Base-by-base conservation (phyloP, 35 echinoderm and acorn worm species). In the Diadema setosum region DNA sequence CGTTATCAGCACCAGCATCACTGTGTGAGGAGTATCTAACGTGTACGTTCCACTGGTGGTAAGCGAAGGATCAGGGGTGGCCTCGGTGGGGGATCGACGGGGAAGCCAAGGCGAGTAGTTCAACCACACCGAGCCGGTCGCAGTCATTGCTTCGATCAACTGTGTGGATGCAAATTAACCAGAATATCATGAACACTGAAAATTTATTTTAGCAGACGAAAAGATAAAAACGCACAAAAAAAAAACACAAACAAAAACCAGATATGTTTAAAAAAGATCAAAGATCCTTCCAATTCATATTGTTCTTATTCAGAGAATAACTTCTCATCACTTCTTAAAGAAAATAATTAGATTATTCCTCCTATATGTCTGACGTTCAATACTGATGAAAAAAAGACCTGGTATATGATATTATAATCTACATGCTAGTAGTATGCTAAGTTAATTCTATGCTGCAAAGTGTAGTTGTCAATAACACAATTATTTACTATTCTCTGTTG, bases 101-200 rank as follows among this genome's bases (percentile, higher is more conserved):
- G 86, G 86, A 80, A 88, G 75, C 59, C 29, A 91, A 1, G 82
- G 89, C 5, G 18, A 21, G 41, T 91, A 91, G 65, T 91, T 86
- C 6, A 91, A 67, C 89, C 89, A 91, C 3, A 88, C 86, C 45
- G 70, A 64, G 1, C 32, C 14, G 17, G 39, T 35, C 3, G 33
- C 74, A n/a, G n/a, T n/a, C 23, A 81, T 31, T 25, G 52, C 8
- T 58, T 88, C 86, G 23, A 88, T 39, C 24, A 88, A 24, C 86
- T 88, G 73, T 16, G 58, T 63, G 0, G 36, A 27, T 23, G 43
- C 17, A 44, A 40, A 32, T 23, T 49, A 44, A 49, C 48, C 48
- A 52, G 48, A 52, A 52, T 52, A 11, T 52, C n/a, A 52, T 11
- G n/a, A 52, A 52, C 9, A 52, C n/a, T n/a, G 9, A 52, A 11